These are phyloP conservation scores for Drosophila rubida DNA, from an alignment of 2,888 invertebrate genomes.

Conservation along the genomic window DNA sequence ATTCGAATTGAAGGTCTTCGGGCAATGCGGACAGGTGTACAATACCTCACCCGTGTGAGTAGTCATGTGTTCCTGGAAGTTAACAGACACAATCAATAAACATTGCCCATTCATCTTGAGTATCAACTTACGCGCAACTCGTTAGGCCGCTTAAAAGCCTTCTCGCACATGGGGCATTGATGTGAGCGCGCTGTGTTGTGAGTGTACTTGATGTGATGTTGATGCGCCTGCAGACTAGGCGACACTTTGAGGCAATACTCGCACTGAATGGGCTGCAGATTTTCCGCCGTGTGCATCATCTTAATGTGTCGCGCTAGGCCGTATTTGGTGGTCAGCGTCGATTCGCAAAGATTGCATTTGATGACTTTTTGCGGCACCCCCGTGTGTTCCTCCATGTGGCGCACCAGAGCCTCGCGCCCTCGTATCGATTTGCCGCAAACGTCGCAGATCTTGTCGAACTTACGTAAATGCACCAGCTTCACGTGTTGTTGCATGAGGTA, in stretches of 20 bases:
- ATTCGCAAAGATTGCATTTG: constrained; percentile 81
- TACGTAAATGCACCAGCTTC: constrained; percentile 79
- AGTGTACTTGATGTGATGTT: constrained; percentile 81
- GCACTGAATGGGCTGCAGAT: constrained; percentile 77
- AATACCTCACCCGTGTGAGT: constrained; percentile 80
- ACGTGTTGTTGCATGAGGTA: constrained; percentile 79
- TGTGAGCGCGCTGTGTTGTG: constrained; percentile 79
- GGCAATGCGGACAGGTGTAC: constrained; percentile 81
- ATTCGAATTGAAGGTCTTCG: constrained; percentile 81
- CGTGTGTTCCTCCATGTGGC: constrained; percentile 82
- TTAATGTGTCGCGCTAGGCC: constrained; percentile 82
- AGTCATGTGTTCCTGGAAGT: constrained; percentile 81
- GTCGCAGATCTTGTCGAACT: constrained; percentile 82
- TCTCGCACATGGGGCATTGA: constrained; percentile 83
- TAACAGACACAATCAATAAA: neutral
- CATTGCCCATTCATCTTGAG: too few relatives aligned
- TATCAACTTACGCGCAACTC: constrained; percentile 67
- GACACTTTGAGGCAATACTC: constrained; percentile 78
- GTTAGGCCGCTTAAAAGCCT: constrained; percentile 81
- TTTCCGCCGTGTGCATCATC: constrained; percentile 78
- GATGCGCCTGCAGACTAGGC: constrained; percentile 76
- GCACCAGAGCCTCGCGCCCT: constrained; percentile 73
- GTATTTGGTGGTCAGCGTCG: constrained; percentile 74
- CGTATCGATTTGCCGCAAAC: constrained; percentile 82
- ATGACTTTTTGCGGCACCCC: constrained; percentile 69